Evolutionary conservation across 1,140 invertebrate genomes (phyloP).

Genomic region (Aphaenogaster floridana): DNA sequence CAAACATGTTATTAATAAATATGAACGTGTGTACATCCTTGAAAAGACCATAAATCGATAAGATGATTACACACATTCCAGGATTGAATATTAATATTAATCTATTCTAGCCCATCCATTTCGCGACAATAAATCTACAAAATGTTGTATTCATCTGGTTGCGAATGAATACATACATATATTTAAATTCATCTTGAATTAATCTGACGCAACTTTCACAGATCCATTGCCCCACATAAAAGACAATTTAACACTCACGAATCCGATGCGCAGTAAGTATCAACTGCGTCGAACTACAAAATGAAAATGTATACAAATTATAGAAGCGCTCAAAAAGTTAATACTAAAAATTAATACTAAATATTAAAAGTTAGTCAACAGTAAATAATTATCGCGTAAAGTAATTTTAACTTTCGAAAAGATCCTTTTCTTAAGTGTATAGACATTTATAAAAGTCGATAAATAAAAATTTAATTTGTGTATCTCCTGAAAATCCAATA

Average conservation of each 20-base stretch:
- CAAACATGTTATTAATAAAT: not conserved
- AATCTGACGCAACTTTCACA: not conserved
- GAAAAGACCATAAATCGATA: not conserved
- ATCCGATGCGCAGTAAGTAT: not conserved
- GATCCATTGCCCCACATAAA: not conserved
- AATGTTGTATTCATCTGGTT: not conserved
- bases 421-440: not conserved
- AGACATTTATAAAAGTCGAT: no score
- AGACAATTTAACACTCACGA: not conserved
- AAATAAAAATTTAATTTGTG: not conserved
- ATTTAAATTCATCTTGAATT: constrained; percentile 1
- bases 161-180: not conserved
- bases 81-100: constrained; percentile 13
- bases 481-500: no score
- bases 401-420: not conserved
- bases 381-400: not conserved
- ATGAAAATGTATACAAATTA: not conserved
- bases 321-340: not conserved
- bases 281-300: not conserved
- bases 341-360: not conserved
- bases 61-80: not conserved
- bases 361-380: not conserved
- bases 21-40: not conserved
- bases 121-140: not conserved
- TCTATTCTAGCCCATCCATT: not conserved